Conservation (phyloP, 1,140 invertebrate species). For the Calephelis virginiensis region DNA sequence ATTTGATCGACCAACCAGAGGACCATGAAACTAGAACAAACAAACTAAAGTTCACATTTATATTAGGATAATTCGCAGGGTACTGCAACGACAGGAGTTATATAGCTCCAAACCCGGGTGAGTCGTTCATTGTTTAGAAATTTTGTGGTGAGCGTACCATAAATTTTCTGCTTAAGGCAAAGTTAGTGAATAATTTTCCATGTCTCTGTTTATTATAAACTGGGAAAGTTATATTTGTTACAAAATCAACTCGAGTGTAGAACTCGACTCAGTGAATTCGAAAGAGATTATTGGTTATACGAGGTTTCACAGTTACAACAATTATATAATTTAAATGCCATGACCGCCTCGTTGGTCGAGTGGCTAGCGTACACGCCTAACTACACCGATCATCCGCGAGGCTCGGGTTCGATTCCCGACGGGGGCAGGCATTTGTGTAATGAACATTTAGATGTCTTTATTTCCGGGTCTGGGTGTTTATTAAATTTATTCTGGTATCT, state of each 20-base stretch:
- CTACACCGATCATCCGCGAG: too few species aligned
- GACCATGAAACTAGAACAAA: slow-evolving; percentile 18
- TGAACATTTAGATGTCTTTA: too few species aligned
- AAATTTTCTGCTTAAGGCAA: slow-evolving; percentile 63
- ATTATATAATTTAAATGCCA: slow-evolving; percentile 15
- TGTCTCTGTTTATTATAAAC: slow-evolving; percentile 70
- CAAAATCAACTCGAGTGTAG: slow-evolving; percentile 54
- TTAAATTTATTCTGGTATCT: too few species aligned
- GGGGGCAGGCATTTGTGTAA: too few species aligned
- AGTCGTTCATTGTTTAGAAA: slow-evolving; percentile 66
- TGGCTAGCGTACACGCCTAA: too few species aligned
- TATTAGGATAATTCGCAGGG: slow-evolving; percentile 33
- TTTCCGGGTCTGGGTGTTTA: too few species aligned
- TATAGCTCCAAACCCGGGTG: slow-evolving; percentile 62
- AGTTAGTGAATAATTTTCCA: slow-evolving; percentile 70
- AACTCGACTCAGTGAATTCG: slow-evolving; percentile 42
- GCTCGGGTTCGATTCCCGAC: too few species aligned
- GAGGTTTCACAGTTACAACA: slow-evolving; percentile 18
- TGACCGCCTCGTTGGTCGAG: too few species aligned
- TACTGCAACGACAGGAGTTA: slow-evolving; percentile 55
- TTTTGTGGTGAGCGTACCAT: slow-evolving; percentile 69
- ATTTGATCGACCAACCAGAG: neutral
- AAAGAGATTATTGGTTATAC: slow-evolving; percentile 21
- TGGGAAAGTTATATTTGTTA: slow-evolving; percentile 57
- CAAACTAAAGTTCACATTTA: slow-evolving; percentile 36